Conservation (phyloP, 2,888 invertebrate genomes). For the Hirtodrosophila histrioides region DNA sequence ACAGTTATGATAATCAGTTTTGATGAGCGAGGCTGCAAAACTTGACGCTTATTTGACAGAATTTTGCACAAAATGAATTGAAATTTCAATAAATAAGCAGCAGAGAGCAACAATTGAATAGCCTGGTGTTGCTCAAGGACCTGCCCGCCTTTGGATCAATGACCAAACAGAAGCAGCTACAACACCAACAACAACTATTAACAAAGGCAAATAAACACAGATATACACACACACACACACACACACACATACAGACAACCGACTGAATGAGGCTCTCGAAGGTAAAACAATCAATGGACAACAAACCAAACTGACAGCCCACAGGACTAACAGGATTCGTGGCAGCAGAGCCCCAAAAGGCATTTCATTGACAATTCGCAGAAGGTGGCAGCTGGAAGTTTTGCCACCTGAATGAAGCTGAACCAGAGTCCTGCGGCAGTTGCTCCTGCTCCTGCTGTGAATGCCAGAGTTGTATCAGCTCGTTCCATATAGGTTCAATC, state of each 20-base stretch:
- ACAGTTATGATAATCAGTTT: slow-evolving; percentile 60
- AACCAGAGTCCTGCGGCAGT: slow-evolving; percentile 21
- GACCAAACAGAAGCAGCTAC: slow-evolving; percentile 33
- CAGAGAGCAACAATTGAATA: slow-evolving; percentile 18
- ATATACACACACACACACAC: not conserved
- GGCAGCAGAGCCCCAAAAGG: slow-evolving; percentile 6
- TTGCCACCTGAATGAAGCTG: slow-evolving; percentile 44
- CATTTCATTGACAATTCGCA: slow-evolving; percentile 49
- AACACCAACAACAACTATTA: slow-evolving; percentile 32
- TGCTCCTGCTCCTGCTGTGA: not conserved
- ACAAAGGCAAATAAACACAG: slow-evolving; percentile 21
- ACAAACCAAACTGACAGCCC: slow-evolving; percentile 29
- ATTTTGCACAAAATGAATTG: slow-evolving; percentile 33
- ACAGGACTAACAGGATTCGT: not conserved
- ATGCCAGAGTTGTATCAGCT: too few relatives aligned
- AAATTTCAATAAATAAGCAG: slow-evolving; percentile 48
- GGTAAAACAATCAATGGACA: slow-evolving; percentile 60
- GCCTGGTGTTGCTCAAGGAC: slow-evolving; percentile 11
- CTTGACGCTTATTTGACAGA: slow-evolving; percentile 63
- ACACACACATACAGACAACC: not conserved
- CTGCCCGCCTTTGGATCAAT: slow-evolving; percentile 37
- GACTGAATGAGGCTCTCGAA: slow-evolving; percentile 13
- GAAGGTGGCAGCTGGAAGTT: slow-evolving; percentile 19
- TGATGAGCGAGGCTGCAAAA: slow-evolving; percentile 7
- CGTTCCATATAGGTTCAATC: too few relatives aligned